Evolutionary conservation across 2,797 vertebrate species (phyloP), one percentile per base, ranked within the genome.

Genomic region (Fratercula arctica): DNA sequence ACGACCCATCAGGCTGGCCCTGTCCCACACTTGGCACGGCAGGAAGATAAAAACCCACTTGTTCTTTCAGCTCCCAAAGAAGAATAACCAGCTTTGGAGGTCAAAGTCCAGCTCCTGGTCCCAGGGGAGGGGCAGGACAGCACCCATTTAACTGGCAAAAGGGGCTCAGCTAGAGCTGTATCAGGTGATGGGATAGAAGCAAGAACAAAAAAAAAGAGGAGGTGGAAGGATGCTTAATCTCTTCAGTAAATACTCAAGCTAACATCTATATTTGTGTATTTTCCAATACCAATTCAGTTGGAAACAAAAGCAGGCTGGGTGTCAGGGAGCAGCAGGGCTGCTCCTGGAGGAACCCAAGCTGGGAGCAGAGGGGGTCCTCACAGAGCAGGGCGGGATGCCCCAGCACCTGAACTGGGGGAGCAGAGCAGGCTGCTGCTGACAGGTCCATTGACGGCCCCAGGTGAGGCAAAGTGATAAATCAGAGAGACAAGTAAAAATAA

Each of bases 161-260:
- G 60, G 61, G 35, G 41, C 45, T 93, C 93, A 96, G 54, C 51
- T 39, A 17, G 69, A 91, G 69, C 69, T 35, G 2, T 64, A 37
- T 64, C 68, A 74, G 56, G 82, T 80, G 95, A 94, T 75, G 68
- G 35, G 85, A 93, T 75, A 91, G 74, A 76, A 87, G 53, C 41
- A 33, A 77, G 69, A 35, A 57, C 56, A 85, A 73, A 60, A 75
- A 86, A 41, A 64, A 45, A 45, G 35, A 48, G 45, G 25, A 86
- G 26, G 67, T 79, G 29, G 85, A 94, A 93, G 61, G 46, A 86
- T 50, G 29, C 23, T 56, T 89, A 88, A 96, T 94, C 87, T 75
- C 64, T 83, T 90, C 83, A 72, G 85, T 35, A 95, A 95, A 86
- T 12, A 93, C 66, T 77, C 84, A 81, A 33, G 46, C 45, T 78